Percentiles rank a stretch among this genome's conserved stretches.
These are phyloP conservation scores for Epiblema foenella DNA, from an alignment of 2,888 invertebrate species.

Conservation along the genomic window DNA sequence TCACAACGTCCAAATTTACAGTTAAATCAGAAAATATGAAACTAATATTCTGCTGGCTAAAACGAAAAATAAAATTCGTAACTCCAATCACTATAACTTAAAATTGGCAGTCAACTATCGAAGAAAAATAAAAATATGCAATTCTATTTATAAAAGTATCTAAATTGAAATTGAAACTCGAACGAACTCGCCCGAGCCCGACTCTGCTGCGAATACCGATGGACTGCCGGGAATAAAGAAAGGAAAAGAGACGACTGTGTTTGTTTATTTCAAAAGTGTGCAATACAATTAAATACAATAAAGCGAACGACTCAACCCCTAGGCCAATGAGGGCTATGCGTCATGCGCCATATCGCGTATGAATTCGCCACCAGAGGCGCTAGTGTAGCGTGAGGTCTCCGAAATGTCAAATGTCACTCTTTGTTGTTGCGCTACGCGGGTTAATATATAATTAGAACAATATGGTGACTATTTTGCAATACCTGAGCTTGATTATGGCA, in stretches of 20 bases:
- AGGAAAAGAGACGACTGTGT: not conserved
- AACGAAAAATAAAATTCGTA: conserved; percentile 5
- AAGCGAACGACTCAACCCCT: too few relatives aligned
- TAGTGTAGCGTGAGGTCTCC: too few relatives aligned
- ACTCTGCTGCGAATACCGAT: conserved; percentile 62
- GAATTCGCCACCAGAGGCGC: too few relatives aligned
- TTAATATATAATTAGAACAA: too few relatives aligned
- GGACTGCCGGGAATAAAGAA: conserved; percentile 43
- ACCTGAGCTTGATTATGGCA: too few relatives aligned
- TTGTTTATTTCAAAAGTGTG: not conserved
- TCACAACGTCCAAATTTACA: not conserved
- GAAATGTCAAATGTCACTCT: too few relatives aligned
- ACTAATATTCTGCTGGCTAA: not conserved
- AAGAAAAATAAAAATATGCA: conserved; percentile 30
- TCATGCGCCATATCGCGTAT: too few relatives aligned
- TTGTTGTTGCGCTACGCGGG: too few relatives aligned
- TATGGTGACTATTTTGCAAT: too few relatives aligned
- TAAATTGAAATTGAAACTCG: conserved; percentile 68
- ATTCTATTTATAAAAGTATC: conserved; percentile 39
- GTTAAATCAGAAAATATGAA: not conserved
- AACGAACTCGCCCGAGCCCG: conserved; percentile 48
- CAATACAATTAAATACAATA: not conserved
- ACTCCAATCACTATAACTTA: not conserved
- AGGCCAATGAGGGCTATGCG: too few relatives aligned
- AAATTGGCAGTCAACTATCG: conserved; percentile 29